phyloP scores from a whole-genome alignment of 2,797 vertebrate species.

The Periparus ater region DNA sequence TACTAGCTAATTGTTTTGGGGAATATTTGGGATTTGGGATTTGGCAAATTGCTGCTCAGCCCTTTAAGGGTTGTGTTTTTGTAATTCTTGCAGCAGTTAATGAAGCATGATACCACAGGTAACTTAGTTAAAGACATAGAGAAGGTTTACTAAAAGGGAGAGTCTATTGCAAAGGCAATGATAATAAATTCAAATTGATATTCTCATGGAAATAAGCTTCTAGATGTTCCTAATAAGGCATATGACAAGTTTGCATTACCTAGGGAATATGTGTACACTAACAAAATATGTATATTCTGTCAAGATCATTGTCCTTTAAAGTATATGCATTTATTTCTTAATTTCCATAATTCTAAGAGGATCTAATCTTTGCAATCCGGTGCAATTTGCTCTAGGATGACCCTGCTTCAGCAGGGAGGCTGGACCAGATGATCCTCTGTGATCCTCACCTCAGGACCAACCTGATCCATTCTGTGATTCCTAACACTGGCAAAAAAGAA shows the following conservation, averaged over 20 bases:
- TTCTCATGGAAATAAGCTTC: background rate
- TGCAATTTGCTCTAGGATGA: background rate
- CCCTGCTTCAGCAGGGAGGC: background rate
- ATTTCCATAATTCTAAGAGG: background rate
- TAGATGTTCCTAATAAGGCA: background rate
- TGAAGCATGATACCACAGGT: background rate
- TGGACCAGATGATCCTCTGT: background rate
- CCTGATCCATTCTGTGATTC: background rate
- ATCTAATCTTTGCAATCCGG: background rate
- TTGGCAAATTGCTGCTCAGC: background rate
- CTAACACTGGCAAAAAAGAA: background rate
- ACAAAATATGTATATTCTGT: background rate
- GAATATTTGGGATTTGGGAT: conserved; percentile 1
- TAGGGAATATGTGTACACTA: background rate
- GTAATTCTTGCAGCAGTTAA: background rate
- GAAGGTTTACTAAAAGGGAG: background rate
- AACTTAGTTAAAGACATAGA: background rate
- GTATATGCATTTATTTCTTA: background rate
- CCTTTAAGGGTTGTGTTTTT: background rate
- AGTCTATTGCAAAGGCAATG: background rate
- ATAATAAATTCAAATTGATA: background rate
- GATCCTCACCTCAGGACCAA: no score
- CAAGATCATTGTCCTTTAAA: background rate
- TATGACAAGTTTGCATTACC: background rate
- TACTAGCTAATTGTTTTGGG: background rate